Evolutionary conservation across 2,888 invertebrate species (phyloP), one percentile per base, ranked within the genome.

Genomic region (Chymomyza caudatula): DNA sequence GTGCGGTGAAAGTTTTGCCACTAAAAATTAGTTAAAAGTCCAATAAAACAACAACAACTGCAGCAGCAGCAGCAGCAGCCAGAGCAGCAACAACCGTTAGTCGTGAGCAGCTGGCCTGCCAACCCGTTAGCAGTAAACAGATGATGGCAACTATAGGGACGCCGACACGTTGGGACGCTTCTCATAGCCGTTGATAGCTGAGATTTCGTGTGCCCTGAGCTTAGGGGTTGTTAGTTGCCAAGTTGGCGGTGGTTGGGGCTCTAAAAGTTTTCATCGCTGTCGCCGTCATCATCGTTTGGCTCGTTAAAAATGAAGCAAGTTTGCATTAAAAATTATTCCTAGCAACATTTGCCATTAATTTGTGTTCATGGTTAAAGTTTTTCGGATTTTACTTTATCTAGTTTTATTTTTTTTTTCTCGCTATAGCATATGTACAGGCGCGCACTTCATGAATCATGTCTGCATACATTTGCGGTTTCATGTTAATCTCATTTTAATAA

Each of bases 401-500:
- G 11, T 37, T 37, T 37, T 37, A 11, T 37, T 37, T 4, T 37
- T 37, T 37, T 37, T 37, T 11, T 37, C 4, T 37, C 29, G 2
- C n/a, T 37, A 37, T 37, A 37, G 11, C 6, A 0, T 29, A 11
- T 29, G 29, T 4, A 23, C 5, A 23, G 5, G 0, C 25, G 29
- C 29, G 25, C 4, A 25, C 29, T 1, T 11, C 29, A n/a, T n/a
- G 29, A 37, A 19, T 47, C 54, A 60, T 11, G 15, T 3, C 6
- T 44, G 13, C 44, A 23, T 47, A 59, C 54, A 65, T 65, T 68
- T 65, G 56, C 60, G 60, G 64, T 65, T 62, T 61, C 44, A 51
- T 67, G 73, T 71, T 78, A 83, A 78, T 83, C 78, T 74, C 73
- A 77, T 82, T 85, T 85, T 86, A 84, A 85, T 87, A 77, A 77